Percentiles rank a stretch among this genome's conserved stretches.
Evolutionary conservation across 2,797 vertebrate species (phyloP).

Genomic region (Enteromius thamalakanensis): DNA sequence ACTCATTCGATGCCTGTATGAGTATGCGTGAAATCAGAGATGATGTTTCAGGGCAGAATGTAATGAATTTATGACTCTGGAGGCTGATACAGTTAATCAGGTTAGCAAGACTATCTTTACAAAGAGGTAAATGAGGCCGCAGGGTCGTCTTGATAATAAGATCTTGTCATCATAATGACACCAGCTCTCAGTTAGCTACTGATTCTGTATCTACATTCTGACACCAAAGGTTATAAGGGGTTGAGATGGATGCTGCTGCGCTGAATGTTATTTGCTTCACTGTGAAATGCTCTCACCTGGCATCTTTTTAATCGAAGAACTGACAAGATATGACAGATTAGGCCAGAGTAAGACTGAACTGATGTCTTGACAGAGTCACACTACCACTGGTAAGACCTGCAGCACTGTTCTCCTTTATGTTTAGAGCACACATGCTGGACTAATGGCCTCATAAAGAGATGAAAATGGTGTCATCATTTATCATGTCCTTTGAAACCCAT

Average conservation of each 20-base stretch:
- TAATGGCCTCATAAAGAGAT: conserved; percentile 5
- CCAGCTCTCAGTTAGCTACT: conserved; percentile 11
- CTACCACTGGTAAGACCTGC: conserved; percentile 38
- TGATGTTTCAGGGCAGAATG: conserved; percentile 18
- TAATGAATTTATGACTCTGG: background rate
- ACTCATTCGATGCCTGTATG: conserved; percentile 2
- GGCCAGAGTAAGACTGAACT: conserved; percentile 25
- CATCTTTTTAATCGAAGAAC: conserved; percentile 22
- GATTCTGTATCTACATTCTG: conserved; percentile 41
- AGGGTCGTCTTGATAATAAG: background rate
- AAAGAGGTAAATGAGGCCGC: background rate
- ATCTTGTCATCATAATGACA: conserved; percentile 15
- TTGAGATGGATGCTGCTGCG: conserved; percentile 65
- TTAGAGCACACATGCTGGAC: conserved; percentile 2
- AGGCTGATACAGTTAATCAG: conserved; percentile 25
- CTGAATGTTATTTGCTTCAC: conserved; percentile 54
- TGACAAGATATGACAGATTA: conserved; percentile 43
- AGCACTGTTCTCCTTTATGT: conserved; percentile 51
- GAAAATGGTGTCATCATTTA: background rate
- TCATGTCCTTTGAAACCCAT: background rate
- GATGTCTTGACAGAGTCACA: conserved; percentile 24
- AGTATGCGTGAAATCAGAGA: conserved; percentile 20
- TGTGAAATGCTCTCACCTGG: conserved; percentile 54
- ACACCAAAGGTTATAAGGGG: conserved; percentile 66
- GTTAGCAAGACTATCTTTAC: conserved; percentile 8